These are phyloP conservation scores for Holcopasites calliopsidis DNA, from an alignment of 1,140 invertebrate genomes.

Conservation along the genomic window DNA sequence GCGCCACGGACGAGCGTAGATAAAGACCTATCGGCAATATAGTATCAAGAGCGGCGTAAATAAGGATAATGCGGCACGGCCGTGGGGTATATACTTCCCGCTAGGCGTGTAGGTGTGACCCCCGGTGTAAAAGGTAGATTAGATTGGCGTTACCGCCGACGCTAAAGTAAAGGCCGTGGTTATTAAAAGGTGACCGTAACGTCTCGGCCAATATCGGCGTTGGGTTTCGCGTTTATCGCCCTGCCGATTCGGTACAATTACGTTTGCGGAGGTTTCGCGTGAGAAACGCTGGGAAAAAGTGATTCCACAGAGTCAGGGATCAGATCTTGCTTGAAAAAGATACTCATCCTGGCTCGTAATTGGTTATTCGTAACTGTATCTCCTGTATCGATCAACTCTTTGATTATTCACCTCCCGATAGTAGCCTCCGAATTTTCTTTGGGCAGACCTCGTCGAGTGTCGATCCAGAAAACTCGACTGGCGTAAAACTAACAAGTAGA, in stretches of 20 bases:
- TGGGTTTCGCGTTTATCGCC: constrained; percentile 1
- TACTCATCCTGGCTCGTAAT: no score
- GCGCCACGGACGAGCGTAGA: constrained; percentile 37
- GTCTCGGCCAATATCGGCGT: constrained; percentile 28
- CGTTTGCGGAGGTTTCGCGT: neutral
- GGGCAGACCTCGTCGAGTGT: neutral
- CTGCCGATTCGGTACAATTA: constrained; percentile 14
- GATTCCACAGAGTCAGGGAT: no score
- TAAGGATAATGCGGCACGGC: constrained; percentile 57
- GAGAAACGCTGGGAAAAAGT: neutral
- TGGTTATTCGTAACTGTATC: neutral
- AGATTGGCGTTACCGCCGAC: constrained; percentile 52
- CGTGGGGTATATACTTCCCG: constrained; percentile 51
- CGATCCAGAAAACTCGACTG: neutral
- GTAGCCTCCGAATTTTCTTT: neutral
- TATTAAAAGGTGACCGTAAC: constrained; percentile 35
- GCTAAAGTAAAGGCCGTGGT: constrained; percentile 24
- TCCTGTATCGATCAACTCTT: neutral
- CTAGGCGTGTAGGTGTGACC: constrained; percentile 52
- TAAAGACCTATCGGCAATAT: constrained; percentile 62
- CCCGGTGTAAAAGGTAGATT: constrained; percentile 50
- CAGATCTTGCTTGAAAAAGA: no score
- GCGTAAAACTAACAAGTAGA: neutral
- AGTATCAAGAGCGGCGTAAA: constrained; percentile 56
- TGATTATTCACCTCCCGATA: neutral